Evolutionary conservation across 2,888 invertebrate genomes (phyloP), one percentile per base, ranked within the genome.

Genomic region (Yponomeuta cagnagella): DNA sequence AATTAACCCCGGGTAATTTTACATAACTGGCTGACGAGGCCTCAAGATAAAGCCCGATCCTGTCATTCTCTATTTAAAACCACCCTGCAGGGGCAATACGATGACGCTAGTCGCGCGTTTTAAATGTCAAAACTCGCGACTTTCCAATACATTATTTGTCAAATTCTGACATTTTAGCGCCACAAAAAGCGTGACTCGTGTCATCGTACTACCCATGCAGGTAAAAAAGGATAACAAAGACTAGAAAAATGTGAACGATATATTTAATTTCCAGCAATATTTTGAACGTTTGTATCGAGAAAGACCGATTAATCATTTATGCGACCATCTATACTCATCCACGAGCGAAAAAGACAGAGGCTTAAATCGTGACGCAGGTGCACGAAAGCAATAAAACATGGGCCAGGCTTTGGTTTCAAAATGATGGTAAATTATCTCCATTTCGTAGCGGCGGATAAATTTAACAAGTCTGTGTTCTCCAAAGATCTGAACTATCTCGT

Each of bases 11-110:
- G 74, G 71, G 68, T 31, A 68, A 30, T 68, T 23, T 68, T 23
- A 58, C 52, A 10, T 65, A 65, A 10, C 65, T 30, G 65, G 33
- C 10, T 65, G 43, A 58, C 52, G 52, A 70, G 70, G 71, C 70
- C 73, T 66, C 75, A 70, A 75, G 75, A 77, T 77, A 65, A 65
- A 9, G 33, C 65, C 65, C 31, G 74, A 75, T 71, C 73, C 72
- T 73, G 72, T 70, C 72, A 15, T 15, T 71, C 71, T 73, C 72
- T 74, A 76, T 76, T 77, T 74, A 74, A 77, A 75, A 75, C 76
- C 72, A 74, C 71, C 73, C 72, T 23, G 23, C 23, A 23, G 23
- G 23, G 23, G 23, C 23, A 23, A 0, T 23, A 23, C 23, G 23
- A 23, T 23, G 1, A 23, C 23, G 23, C 23, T 23, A 23, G 23